Conservation (phyloP, 30 jellyfish, hydroid and myxozoan species). For the Aurelia aurita region DNA sequence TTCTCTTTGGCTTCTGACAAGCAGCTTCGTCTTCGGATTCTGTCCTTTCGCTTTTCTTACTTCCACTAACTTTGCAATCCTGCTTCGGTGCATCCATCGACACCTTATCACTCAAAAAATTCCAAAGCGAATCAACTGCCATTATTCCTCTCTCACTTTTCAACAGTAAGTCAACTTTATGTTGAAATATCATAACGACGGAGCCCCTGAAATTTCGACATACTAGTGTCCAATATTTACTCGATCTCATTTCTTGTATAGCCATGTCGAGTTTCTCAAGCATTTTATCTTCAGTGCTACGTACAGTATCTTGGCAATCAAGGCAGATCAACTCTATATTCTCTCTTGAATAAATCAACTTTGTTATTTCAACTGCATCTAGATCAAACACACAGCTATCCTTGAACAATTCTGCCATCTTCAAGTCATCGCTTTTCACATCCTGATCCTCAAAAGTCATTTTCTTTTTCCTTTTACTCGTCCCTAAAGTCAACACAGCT, state of each 20-base stretch:
- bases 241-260: conserved; percentile 1
- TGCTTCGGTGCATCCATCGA: neutral
- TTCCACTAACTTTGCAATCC: neutral
- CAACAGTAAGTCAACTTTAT: conserved; percentile 12
- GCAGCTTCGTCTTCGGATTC: neutral
- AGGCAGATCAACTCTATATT: conserved; percentile 13
- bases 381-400: neutral
- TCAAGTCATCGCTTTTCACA: neutral
- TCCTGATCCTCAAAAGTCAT: conserved; percentile 20
- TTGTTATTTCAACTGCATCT: conserved; percentile 2
- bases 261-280: neutral
- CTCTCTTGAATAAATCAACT: conserved; percentile 7
- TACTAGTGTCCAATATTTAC: neutral
- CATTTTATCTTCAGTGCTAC: neutral
- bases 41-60: neutral
- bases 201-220: neutral
- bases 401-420: neutral
- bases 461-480: conserved; percentile 9
- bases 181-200: conserved; percentile 18
- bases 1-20: conserved; percentile 15
- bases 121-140: conserved; percentile 17
- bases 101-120: neutral
- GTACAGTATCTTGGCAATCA: conserved; percentile 4
- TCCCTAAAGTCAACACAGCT: neutral
- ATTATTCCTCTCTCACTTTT: conserved; percentile 20